These are phyloP conservation scores for Drosophila funebris DNA, from an alignment of 1,140 invertebrate genomes.

Conservation along the genomic window DNA sequence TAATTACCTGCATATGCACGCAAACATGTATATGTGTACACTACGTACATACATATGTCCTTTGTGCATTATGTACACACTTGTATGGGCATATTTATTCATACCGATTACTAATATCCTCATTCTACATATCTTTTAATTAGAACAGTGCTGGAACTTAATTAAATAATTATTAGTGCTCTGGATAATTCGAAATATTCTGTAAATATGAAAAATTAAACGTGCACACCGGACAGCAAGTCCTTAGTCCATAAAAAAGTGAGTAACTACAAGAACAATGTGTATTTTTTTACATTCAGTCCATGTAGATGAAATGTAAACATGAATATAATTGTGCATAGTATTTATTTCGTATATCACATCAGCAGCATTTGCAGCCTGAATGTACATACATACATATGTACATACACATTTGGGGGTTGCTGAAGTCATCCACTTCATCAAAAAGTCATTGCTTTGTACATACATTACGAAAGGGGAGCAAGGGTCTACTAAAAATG, in stretches of 20 bases:
- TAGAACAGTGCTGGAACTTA: background rate
- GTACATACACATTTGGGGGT: constrained; percentile 12
- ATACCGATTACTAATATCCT: background rate
- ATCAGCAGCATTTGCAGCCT: background rate
- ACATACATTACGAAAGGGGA: background rate
- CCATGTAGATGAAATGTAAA: background rate
- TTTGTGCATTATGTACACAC: constrained; percentile 2
- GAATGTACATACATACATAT: constrained; percentile 7
- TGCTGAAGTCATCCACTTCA: constrained; percentile 24
- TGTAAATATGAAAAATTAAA: constrained; percentile 7
- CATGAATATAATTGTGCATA: background rate
- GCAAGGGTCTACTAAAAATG: background rate
- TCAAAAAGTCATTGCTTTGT: constrained; percentile 11
- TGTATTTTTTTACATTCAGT: no score
- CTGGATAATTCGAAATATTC: background rate
- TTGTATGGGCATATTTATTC: constrained; percentile 10
- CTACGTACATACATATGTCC: constrained; percentile 3
- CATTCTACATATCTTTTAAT: background rate
- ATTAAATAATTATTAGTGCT: constrained; percentile 1
- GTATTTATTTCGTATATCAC: background rate
- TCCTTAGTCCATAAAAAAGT: constrained; percentile 11
- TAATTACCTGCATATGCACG: background rate
- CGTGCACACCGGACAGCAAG: background rate
- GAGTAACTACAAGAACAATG: background rate
- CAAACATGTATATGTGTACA: background rate